Percentiles rank a stretch among this genome's conserved stretches.
phyloP scores from a whole-genome alignment of 2,888 invertebrate species.

The Spilosoma lubricipeda region DNA sequence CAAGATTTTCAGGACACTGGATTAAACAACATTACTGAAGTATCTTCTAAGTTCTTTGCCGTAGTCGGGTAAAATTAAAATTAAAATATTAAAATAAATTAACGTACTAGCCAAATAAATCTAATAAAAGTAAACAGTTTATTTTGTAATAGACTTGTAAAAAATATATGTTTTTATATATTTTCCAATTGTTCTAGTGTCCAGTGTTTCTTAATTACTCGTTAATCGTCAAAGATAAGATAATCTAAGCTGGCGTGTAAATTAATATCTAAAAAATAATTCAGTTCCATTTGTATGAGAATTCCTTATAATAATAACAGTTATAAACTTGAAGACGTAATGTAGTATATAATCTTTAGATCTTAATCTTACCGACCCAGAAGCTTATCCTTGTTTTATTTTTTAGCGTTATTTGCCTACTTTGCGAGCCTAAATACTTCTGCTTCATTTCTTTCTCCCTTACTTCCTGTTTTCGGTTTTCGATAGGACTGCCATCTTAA shows the following conservation, averaged over 20 bases:
- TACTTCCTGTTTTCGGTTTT: background rate
- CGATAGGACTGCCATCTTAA: background rate
- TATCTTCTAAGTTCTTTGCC: too few species aligned
- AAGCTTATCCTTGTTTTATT: background rate
- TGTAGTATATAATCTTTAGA: background rate
- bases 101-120: background rate
- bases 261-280: background rate
- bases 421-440: background rate
- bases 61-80: too few species aligned
- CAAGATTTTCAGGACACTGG: too few species aligned
- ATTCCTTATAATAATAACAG: background rate
- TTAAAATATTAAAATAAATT: too few species aligned
- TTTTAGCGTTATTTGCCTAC: background rate
- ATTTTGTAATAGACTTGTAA: too few species aligned
- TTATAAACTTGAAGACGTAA: background rate
- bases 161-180: too few species aligned
- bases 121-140: too few species aligned
- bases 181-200: too few species aligned
- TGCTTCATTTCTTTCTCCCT: background rate
- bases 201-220: background rate
- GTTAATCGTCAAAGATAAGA: background rate
- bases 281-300: background rate
- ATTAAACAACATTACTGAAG: too few species aligned
- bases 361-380: background rate
- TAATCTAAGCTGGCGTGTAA: background rate